Conservation (phyloP, 2,888 invertebrate species). For the Apotomis turbidana region DNA sequence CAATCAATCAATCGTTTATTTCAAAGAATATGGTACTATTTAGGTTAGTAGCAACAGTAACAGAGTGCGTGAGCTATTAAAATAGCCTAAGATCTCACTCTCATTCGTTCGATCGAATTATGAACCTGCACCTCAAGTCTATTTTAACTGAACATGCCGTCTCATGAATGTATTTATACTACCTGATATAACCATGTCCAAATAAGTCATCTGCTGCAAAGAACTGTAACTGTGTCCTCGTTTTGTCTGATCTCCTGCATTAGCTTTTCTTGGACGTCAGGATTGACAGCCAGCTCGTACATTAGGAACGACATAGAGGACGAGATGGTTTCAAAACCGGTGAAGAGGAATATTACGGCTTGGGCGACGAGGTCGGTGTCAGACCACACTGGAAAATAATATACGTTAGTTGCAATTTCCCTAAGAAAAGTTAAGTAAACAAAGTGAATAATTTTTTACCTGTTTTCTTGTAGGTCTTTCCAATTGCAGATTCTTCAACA, state of each 20-base stretch:
- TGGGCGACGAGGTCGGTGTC: constrained; percentile 58
- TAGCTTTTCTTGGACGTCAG: constrained; percentile 73
- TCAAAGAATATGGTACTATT: too few relatives aligned
- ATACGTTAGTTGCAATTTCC: too few relatives aligned
- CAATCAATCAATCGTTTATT: too few relatives aligned
- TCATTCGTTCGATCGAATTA: background rate
- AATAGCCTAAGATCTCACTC: too few relatives aligned
- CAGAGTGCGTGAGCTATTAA: too few relatives aligned
- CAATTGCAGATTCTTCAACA: too few relatives aligned
- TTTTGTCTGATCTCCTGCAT: constrained; percentile 73
- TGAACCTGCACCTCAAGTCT: too few relatives aligned
- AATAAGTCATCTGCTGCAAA: constrained; percentile 66
- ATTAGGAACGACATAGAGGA: constrained; percentile 64
- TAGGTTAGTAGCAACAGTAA: too few relatives aligned
- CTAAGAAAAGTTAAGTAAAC: too few relatives aligned
- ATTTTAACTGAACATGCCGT: too few relatives aligned
- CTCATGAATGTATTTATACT: background rate
- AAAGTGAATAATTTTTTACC: too few relatives aligned
- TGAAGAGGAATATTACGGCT: constrained; percentile 68
- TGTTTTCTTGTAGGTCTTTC: too few relatives aligned
- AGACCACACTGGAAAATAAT: constrained; percentile 44
- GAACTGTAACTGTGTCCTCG: constrained; percentile 65
- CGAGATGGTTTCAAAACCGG: constrained; percentile 67
- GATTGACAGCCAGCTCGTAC: constrained; percentile 78
- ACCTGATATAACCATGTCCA: constrained; percentile 42